Evolutionary conservation across 2,797 vertebrate genomes (phyloP).

Genomic region (Bradypus variegatus): DNA sequence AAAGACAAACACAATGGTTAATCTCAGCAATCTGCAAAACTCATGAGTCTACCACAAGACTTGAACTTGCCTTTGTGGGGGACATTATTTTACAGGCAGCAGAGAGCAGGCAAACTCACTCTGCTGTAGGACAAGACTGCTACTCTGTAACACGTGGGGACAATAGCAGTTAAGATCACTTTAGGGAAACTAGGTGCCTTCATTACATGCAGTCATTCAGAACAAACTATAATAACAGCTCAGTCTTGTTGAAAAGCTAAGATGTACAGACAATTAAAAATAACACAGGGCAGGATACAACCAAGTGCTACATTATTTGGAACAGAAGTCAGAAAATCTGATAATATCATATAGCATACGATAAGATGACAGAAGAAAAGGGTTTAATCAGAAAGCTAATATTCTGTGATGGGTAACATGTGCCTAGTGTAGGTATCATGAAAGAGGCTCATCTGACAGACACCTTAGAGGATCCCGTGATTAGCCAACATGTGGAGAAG

Average conservation of each 20-base stretch:
- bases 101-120: background rate
- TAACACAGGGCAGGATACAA: background rate
- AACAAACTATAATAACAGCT: slow-evolving; percentile 15
- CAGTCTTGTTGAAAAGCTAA: background rate
- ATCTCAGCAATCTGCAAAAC: background rate
- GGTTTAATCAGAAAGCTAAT: background rate
- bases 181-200: background rate
- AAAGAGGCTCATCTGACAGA: background rate
- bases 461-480: background rate
- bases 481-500: background rate
- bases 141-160: background rate
- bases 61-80: no score
- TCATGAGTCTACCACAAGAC: background rate
- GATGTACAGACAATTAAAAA: background rate
- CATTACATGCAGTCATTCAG: background rate
- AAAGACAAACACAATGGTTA: background rate
- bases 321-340: background rate
- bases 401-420: background rate
- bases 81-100: background rate
- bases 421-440: background rate
- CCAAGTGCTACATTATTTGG: background rate
- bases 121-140: background rate
- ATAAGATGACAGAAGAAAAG: background rate
- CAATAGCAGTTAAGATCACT: background rate
- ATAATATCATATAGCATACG: background rate